Base-by-base conservation (phyloP, 2,113 vertebrate genomes). In the Cariama cristata region DNA sequence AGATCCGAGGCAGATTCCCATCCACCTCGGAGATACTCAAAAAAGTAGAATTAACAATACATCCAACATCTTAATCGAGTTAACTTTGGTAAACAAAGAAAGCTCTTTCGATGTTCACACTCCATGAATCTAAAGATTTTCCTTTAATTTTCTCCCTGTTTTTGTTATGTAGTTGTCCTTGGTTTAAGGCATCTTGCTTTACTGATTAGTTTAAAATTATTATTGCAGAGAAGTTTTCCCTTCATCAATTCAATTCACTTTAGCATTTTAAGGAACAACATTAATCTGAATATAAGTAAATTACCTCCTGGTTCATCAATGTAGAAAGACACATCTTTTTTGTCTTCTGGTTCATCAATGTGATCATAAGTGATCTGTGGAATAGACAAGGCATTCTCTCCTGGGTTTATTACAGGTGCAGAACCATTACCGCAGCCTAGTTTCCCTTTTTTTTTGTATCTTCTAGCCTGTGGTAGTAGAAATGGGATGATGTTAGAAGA, bases 321-420 rank as follows among this genome's bases (percentile, higher is more conserved):
- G 94, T 98, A 98, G 93, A 97, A 97, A 30, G 71, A 91, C 14
- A 92, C 80, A 1, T 98, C 98, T 80, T 98, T 98, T 97, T 98
- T 99, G 33, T 98, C 96, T 76, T 98, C 98, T 72, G 55, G 79
- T 8, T 95, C 94, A 30, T 97, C 98, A 17, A 97, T 96, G 68
- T 98, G 98, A 79, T 98, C 97, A 4, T 98, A 99, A 28, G 98
- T 99, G 97, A 99, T 99, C 77, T 99, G 99, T 42, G 99, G 99
- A 90, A 99, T 81, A 18, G 98, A 98, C 56, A 99, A 85, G 12
- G 97, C 93, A 44, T 98, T 97, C 64, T 98, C 98, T 55, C 97
- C 97, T 21, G 95, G 68, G 53, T 83, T 97, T 79, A 97, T 93
- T 23, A 95, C 92, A 14, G 97, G 96, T 81, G 98, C 89, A 22